Percentiles rank a stretch among this genome's conserved stretches.
These are phyloP conservation scores for Zaprionus davidi DNA, from an alignment of 1,140 invertebrate species.

Conservation along the genomic window DNA sequence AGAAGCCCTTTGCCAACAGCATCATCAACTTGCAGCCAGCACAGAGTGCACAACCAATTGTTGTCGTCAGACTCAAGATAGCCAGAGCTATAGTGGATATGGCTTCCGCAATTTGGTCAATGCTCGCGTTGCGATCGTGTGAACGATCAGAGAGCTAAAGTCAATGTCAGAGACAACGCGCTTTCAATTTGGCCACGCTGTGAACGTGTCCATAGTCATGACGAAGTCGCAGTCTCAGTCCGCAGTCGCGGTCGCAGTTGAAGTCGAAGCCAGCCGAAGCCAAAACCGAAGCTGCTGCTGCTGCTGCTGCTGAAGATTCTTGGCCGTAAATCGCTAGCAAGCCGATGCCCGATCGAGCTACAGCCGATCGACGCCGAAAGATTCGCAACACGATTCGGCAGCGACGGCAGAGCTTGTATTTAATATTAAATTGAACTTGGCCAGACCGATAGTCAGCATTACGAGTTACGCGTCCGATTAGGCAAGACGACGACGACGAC, in stretches of 20 bases:
- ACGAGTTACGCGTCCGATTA: conserved; percentile 75
- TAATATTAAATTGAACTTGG: conserved; percentile 83
- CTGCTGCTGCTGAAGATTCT: conserved; percentile 60
- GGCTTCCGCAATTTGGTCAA: conserved; percentile 62
- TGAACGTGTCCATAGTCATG: conserved; percentile 73
- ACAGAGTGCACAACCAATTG: neutral
- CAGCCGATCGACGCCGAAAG: conserved; percentile 37
- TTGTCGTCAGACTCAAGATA: neutral
- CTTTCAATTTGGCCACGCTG: conserved; percentile 50
- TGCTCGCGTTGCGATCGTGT: conserved; percentile 33
- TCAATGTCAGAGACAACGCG: conserved; percentile 62
- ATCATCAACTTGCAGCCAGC: neutral
- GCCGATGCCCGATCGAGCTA: conserved; percentile 6
- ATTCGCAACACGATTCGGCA: conserved; percentile 53
- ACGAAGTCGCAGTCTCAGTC: conserved; percentile 10
- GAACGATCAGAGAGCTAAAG: conserved; percentile 56
- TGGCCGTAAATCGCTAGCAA: conserved; percentile 4
- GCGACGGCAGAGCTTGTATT: conserved; percentile 52
- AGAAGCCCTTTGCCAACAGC: conserved; percentile 19
- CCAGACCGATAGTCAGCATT: conserved; percentile 71
- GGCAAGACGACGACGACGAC: conserved; percentile 62
- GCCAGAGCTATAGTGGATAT: neutral
- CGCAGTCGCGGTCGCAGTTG: conserved; percentile 1
- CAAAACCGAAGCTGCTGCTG: conserved; percentile 37
- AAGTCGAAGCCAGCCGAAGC: conserved; percentile 10